Conservation (phyloP, 2,113 vertebrate genomes). For the Alexandromys fortis region DNA sequence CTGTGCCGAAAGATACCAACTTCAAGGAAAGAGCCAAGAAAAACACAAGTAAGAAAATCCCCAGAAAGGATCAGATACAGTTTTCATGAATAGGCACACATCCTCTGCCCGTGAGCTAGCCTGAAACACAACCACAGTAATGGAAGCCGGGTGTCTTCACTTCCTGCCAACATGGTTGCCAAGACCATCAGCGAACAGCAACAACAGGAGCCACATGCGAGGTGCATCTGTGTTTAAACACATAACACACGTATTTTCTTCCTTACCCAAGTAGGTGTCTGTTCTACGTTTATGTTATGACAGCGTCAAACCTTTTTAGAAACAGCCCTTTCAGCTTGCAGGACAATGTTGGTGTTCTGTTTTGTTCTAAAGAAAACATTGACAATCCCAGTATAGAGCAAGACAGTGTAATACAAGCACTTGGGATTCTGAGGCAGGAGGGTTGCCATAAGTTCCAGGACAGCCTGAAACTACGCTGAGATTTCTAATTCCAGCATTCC, state of each 20-base stretch:
- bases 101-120: background rate
- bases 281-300: conserved; percentile 63
- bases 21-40: conserved; percentile 62
- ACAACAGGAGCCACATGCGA: conserved; percentile 66
- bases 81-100: background rate
- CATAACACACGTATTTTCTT: conserved; percentile 53
- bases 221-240: conserved; percentile 71
- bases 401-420: background rate
- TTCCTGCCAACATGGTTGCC: conserved; percentile 72
- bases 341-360: conserved; percentile 12
- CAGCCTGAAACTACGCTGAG: background rate
- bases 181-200: conserved; percentile 37
- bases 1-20: conserved; percentile 36
- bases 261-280: conserved; percentile 73
- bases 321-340: conserved; percentile 21
- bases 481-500: background rate
- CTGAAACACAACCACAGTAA: conserved; percentile 49
- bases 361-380: conserved; percentile 50
- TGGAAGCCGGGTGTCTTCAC: conserved; percentile 59
- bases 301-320: conserved; percentile 29
- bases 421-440: background rate
- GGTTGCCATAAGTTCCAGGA: background rate
- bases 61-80: conserved; percentile 40
- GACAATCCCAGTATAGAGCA: background rate
- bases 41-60: conserved; percentile 45